These are phyloP conservation scores for Toxotes jaculatrix DNA, from an alignment of 2,113 vertebrate genomes.

Conservation along the genomic window DNA sequence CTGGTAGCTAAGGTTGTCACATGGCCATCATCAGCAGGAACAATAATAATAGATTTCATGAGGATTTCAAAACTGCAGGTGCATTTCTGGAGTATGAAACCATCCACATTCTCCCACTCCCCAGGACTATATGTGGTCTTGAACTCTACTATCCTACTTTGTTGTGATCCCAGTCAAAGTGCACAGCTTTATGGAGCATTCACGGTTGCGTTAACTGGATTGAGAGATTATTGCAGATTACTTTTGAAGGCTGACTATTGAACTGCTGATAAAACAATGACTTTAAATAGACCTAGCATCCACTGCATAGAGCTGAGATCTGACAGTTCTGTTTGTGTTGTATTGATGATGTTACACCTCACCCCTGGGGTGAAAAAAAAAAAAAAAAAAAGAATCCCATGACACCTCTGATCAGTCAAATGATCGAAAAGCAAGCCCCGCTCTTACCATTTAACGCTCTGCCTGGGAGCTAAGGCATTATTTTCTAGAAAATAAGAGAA, in stretches of 20 bases:
- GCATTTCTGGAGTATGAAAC: background rate
- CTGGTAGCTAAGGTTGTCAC: background rate
- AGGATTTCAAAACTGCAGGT: constrained; percentile 13
- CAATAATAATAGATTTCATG: background rate
- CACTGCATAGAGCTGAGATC: background rate
- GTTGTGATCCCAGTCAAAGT: background rate
- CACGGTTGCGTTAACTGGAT: constrained; percentile 55
- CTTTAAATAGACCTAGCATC: constrained; percentile 16
- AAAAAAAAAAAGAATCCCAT: background rate
- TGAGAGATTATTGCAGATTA: constrained; percentile 61
- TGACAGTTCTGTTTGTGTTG: constrained; percentile 34
- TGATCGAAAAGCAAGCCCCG: constrained; percentile 35
- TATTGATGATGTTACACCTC: constrained; percentile 42
- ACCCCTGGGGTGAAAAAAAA: constrained; percentile 7
- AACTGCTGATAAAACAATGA: constrained; percentile 29
- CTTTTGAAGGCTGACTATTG: constrained; percentile 34
- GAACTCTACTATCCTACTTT: background rate
- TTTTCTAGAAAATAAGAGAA: constrained; percentile 33
- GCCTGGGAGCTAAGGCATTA: constrained; percentile 42
- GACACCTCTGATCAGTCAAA: constrained; percentile 37
- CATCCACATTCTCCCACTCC: constrained; percentile 10
- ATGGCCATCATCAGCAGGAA: background rate
- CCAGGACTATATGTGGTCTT: background rate
- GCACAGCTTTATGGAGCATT: constrained; percentile 16
- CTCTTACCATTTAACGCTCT: constrained; percentile 28